Evolutionary conservation across 2,113 vertebrate genomes (phyloP), one percentile per base, ranked within the genome.

Genomic region (Phalacrocorax carbo): DNA sequence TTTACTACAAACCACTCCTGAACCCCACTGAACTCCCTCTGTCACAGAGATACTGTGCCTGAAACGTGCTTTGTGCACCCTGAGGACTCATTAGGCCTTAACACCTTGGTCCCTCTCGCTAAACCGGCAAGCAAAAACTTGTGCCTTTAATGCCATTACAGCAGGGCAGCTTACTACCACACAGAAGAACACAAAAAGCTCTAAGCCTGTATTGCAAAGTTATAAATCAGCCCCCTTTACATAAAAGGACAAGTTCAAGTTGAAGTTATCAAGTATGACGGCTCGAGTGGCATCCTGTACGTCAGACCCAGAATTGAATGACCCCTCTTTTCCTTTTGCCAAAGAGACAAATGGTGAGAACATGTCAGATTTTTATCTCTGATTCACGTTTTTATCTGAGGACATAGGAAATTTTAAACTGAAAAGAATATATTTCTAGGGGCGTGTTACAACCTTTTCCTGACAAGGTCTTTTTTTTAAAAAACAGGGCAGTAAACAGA

Each of bases 301-400:
- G 97, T 98, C 97, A 98, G 88, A n/a, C 54, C 49, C 94, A 92
- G 96, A 87, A 90, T 95, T 62, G 79, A 80, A 30, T 97, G 96
- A 97, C 95, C 95, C 79, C 75, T 95, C 95, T 96, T 96, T 98
- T 97, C 97, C 97, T 98, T 96, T 79, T 85, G 86, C 96, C 81
- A 80, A 86, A 77, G 94, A 97, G 93, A 97, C 79, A 95, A 97
- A 97, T 90, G 87, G 94, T 97, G 97, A 97, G 98, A 97, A 96
- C 34, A 0, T 71, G 94, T 93, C 96, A 96, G 87, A 73, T 88
- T 76, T 76, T 97, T 98, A 97, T 98, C 97, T 96, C 78, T 3
- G 2, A 86, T 42, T 60, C 70, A 83, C 68, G 42, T 96, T 97
- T 97, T 97, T 96, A 96, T 82, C 73, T 88, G 80, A 72, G 82